Evolutionary conservation across 2,888 invertebrate genomes (phyloP).

Genomic region (Trissolcus japonicus): DNA sequence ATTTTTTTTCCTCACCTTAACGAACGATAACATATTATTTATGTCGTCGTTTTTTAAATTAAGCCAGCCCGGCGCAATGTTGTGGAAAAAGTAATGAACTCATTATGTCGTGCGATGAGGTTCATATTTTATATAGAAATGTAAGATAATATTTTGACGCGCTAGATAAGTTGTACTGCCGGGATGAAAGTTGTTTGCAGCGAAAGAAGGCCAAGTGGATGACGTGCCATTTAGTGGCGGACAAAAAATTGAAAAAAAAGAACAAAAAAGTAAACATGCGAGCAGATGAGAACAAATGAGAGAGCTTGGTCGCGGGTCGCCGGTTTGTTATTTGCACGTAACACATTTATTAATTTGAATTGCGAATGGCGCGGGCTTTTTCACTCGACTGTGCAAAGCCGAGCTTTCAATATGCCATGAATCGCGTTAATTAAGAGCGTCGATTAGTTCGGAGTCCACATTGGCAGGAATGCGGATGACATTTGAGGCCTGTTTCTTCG

Average conservation of each 20-base stretch:
- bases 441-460: constrained; percentile 4
- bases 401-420: constrained; percentile 23
- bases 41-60: constrained; percentile 29
- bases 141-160: constrained; percentile 35
- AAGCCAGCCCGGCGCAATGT: constrained; percentile 16
- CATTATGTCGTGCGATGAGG: constrained; percentile 27
- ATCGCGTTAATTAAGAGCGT: constrained; percentile 33
- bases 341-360: background rate
- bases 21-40: constrained; percentile 20
- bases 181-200: constrained; percentile 3
- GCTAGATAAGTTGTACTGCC: constrained; percentile 11
- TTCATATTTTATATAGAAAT: constrained; percentile 28
- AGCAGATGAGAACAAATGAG: background rate
- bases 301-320: constrained; percentile 3
- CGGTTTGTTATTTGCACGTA: background rate
- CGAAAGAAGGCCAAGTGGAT: background rate
- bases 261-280: background rate
- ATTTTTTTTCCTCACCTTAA: constrained; percentile 6
- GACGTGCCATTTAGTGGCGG: constrained; percentile 1
- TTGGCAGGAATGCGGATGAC: constrained; percentile 29
- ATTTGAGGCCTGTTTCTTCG: constrained; percentile 30
- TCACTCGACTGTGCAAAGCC: constrained; percentile 6
- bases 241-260: constrained; percentile 3
- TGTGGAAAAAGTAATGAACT: constrained; percentile 36
- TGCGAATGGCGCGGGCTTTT: background rate